Conservation (phyloP, 2,888 invertebrate genomes). For the Eupeodes latifasciatus region DNA sequence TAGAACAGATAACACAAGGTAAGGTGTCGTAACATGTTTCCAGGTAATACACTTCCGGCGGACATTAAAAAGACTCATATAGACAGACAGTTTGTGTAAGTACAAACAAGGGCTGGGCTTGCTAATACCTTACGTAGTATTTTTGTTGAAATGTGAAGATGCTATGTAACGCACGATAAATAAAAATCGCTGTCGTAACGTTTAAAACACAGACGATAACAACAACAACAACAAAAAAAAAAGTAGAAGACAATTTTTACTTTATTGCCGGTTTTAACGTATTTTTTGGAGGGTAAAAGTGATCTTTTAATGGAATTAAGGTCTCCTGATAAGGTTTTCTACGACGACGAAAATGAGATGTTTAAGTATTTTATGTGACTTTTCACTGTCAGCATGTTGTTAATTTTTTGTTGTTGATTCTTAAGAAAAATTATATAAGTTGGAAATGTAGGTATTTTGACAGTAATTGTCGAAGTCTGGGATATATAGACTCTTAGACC, state of each 20-base stretch:
- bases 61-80: conserved; percentile 67
- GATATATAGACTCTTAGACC: no score
- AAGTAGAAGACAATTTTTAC: conserved; percentile 34
- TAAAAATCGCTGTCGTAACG: conserved; percentile 58
- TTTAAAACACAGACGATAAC: conserved; percentile 10
- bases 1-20: conserved; percentile 47
- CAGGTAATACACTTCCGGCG: conserved; percentile 73
- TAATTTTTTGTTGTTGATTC: not conserved
- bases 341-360: conserved; percentile 43
- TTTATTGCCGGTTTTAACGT: conserved; percentile 2
- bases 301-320: conserved; percentile 57
- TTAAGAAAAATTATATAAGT: not conserved
- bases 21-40: conserved; percentile 70
- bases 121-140: not conserved
- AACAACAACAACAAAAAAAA: conserved; percentile 18
- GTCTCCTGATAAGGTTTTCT: conserved; percentile 45
- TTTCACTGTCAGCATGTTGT: not conserved
- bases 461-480: no score
- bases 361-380: conserved; percentile 53
- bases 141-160: not conserved
- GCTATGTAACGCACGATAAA: conserved; percentile 62
- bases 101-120: conserved; percentile 10
- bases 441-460: no score
- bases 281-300: conserved; percentile 7
- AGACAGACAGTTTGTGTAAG: conserved; percentile 53